These are phyloP conservation scores for Ophthalmolycus amberensis DNA, from an alignment of 2,113 vertebrate species.

Conservation along the genomic window DNA sequence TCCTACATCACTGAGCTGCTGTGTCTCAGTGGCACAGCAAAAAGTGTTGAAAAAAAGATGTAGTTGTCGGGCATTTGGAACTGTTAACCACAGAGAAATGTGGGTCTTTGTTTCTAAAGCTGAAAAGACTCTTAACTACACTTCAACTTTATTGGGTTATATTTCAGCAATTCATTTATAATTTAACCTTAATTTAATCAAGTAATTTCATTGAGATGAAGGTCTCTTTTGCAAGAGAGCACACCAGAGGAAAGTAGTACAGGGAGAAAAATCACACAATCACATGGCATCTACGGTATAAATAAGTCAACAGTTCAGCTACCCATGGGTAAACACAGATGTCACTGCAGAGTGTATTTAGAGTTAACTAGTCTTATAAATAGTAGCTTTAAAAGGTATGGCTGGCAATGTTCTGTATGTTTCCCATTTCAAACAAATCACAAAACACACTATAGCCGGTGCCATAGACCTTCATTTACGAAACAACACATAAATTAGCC, in stretches of 20 bases:
- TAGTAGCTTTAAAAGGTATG: not conserved
- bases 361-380: not conserved
- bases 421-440: not conserved
- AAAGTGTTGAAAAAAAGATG: not conserved
- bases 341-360: not conserved
- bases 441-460: not conserved
- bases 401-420: not conserved
- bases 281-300: not conserved
- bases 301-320: not conserved
- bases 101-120: not conserved
- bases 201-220: not conserved
- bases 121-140: not conserved
- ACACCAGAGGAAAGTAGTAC: not conserved
- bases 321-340: not conserved
- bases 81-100: not conserved
- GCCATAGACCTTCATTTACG: not conserved
- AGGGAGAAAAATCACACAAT: not conserved
- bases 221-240: not conserved
- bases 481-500: not conserved
- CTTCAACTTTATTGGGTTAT: not conserved
- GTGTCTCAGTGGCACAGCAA: constrained; percentile 15
- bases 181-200: not conserved
- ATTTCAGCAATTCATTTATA: not conserved
- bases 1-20: constrained; percentile 12
- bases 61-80: not conserved